Evolutionary conservation across 1,140 invertebrate species (phyloP).

Genomic region (Galendromus occidentalis): DNA sequence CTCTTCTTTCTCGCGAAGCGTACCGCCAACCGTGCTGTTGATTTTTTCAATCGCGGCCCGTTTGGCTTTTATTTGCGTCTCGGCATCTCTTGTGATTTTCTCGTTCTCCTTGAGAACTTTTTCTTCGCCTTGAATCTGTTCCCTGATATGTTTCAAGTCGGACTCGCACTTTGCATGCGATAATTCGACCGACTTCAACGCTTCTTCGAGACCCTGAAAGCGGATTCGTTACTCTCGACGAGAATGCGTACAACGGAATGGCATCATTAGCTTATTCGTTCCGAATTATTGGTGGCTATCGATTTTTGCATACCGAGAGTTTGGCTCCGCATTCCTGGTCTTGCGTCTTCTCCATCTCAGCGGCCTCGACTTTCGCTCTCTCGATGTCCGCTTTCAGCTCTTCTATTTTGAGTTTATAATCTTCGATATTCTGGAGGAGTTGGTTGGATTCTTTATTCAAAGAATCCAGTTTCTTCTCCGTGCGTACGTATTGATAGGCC

Average conservation of each 20-base stretch:
- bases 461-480: conserved; percentile 22
- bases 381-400: conserved; percentile 30
- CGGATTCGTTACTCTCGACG: background rate
- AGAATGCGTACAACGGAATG: background rate
- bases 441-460: conserved; percentile 24
- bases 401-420: conserved; percentile 17
- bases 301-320: conserved; percentile 30
- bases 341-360: conserved; percentile 29
- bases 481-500: conserved; percentile 47
- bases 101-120: conserved; percentile 46
- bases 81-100: conserved; percentile 42
- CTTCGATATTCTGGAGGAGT: conserved; percentile 19
- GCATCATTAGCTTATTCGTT: too few species aligned
- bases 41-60: conserved; percentile 43
- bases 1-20: conserved; percentile 43
- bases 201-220: conserved; percentile 37
- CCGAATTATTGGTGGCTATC: too few species aligned
- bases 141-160: conserved; percentile 43
- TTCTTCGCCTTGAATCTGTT: conserved; percentile 44
- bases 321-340: conserved; percentile 39
- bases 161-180: conserved; percentile 44
- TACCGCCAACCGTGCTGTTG: conserved; percentile 42
- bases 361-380: conserved; percentile 26
- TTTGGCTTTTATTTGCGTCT: conserved; percentile 30
- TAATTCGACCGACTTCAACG: conserved; percentile 43